phyloP scores from a whole-genome alignment of 1,140 invertebrate species.

The Eurosta solidaginis region DNA sequence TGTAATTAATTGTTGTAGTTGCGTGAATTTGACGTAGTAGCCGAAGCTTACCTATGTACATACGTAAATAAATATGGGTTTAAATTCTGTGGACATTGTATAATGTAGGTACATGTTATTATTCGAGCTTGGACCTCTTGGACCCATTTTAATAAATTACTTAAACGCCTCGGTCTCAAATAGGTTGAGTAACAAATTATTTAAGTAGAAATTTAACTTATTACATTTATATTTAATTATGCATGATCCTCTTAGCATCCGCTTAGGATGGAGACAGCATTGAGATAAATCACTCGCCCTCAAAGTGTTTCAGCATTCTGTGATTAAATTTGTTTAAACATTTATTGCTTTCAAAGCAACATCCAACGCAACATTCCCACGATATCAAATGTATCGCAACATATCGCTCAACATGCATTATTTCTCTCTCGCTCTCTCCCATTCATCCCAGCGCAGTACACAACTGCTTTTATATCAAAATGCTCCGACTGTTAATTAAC shows the following conservation, averaged over 20 bases:
- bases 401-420: neutral
- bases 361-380: neutral
- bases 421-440: neutral
- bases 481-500: neutral
- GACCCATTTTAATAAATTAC: no score
- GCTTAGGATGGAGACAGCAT: no score
- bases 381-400: neutral
- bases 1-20: constrained; percentile 30
- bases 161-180: no score
- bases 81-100: neutral
- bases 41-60: neutral
- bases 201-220: no score
- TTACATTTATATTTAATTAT: neutral
- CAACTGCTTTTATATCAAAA: neutral
- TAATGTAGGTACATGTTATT: no score
- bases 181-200: neutral
- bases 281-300: no score
- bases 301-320: no score
- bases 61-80: neutral
- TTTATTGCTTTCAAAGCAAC: neutral
- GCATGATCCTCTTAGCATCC: no score
- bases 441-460: neutral
- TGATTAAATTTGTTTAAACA: no score
- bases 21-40: constrained; percentile 3
- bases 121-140: no score